Percentiles rank a stretch among this genome's conserved stretches.
Conservation (phyloP, 64 coral and sea anemone genomes). For the Pocillopora damicornis region DNA sequence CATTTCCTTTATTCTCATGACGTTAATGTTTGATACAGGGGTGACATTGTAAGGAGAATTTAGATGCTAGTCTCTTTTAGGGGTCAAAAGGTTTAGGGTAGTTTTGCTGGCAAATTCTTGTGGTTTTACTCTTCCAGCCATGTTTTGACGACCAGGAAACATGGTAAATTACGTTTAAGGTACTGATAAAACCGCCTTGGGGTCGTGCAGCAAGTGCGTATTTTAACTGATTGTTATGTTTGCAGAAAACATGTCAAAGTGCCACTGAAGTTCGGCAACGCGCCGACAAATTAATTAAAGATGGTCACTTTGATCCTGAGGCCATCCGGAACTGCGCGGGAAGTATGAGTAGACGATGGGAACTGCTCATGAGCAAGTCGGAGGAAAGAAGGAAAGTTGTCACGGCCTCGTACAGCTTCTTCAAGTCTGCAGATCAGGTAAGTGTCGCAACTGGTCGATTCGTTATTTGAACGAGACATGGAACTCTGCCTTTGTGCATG, state of each 20-base stretch:
- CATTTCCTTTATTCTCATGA: no score
- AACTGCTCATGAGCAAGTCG: conserved; percentile 83
- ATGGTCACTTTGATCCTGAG: conserved; percentile 87
- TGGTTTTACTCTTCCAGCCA: neutral
- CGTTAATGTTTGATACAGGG: no score
- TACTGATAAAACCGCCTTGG: neutral
- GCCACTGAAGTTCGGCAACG: conserved; percentile 80
- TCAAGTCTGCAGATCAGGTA: conserved; percentile 94
- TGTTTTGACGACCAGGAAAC: neutral
- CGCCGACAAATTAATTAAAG: conserved; percentile 87
- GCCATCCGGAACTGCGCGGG: conserved; percentile 84
- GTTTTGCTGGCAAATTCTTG: no score
- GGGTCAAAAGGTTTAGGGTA: no score
- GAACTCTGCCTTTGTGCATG: no score
- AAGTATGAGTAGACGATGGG: conserved; percentile 83
- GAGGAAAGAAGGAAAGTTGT: conserved; percentile 79
- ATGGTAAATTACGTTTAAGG: no score
- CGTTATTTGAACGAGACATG: no score
- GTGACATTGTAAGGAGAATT: no score
- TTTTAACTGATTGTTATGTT: conserved; percentile 9
- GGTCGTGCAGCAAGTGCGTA: neutral
- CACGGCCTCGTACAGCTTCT: conserved; percentile 81
- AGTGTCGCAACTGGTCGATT: neutral
- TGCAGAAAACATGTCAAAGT: conserved; percentile 98
- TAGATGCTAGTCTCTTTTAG: no score